Conservation (phyloP, 2,888 invertebrate species). For the Xestia xanthographa region DNA sequence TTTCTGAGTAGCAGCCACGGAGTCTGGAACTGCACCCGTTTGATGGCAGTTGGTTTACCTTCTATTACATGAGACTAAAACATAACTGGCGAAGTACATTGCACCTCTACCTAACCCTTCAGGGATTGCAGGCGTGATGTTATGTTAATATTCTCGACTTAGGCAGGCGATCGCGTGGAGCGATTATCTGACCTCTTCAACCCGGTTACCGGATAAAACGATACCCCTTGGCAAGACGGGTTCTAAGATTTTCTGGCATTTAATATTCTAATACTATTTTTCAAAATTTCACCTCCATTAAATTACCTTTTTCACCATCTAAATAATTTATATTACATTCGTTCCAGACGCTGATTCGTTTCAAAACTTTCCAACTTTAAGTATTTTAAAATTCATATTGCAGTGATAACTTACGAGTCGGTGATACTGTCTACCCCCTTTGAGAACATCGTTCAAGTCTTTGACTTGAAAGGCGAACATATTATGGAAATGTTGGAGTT, state of each 20-base stretch:
- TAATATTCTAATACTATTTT: not conserved
- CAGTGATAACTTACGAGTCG: slow-evolving; percentile 93
- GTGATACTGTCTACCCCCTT: slow-evolving; percentile 94
- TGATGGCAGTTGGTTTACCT: no score
- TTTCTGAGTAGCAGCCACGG: no score
- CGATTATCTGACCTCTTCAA: not conserved
- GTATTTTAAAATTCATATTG: slow-evolving; percentile 60
- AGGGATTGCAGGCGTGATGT: no score
- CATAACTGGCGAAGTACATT: no score
- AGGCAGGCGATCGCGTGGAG: not conserved
- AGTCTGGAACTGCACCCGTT: no score
- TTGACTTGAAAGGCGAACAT: slow-evolving; percentile 93
- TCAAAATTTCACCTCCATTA: not conserved
- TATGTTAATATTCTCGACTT: not conserved
- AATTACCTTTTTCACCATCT: slow-evolving; percentile 10
- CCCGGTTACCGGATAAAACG: not conserved
- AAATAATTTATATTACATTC: slow-evolving; percentile 37
- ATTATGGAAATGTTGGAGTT: slow-evolving; percentile 92
- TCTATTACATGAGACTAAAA: no score
- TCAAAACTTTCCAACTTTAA: slow-evolving; percentile 19
- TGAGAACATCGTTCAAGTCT: slow-evolving; percentile 93
- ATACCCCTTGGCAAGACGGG: not conserved
- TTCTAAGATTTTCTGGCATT: not conserved
- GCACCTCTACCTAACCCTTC: no score
- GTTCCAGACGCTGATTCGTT: slow-evolving; percentile 24